Conservation (phyloP, 2,113 vertebrate species). For the Albula glossodonta region DNA sequence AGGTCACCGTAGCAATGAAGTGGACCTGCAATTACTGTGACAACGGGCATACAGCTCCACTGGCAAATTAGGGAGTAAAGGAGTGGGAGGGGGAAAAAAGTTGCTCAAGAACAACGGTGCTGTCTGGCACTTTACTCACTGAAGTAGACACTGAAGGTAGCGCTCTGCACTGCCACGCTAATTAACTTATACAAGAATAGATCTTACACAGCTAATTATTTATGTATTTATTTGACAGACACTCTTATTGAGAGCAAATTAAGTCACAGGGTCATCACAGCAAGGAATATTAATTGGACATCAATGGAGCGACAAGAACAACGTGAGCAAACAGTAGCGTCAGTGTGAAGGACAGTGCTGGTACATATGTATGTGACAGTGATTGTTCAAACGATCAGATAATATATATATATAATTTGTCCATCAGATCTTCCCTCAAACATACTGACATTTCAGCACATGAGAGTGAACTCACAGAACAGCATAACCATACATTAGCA, state of each 20-base stretch:
- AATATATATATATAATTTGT: neutral
- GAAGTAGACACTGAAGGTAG: neutral
- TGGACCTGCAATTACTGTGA: neutral
- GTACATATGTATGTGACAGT: neutral
- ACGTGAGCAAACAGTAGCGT: neutral
- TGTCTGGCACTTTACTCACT: neutral
- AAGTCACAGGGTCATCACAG: neutral
- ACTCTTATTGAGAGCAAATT: neutral
- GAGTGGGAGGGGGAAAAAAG: neutral
- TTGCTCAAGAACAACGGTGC: neutral
- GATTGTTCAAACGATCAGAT: neutral
- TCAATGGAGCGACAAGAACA: neutral
- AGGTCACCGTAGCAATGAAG: neutral
- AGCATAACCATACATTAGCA: neutral
- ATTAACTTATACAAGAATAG: neutral
- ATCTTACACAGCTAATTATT: neutral
- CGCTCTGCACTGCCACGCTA: neutral
- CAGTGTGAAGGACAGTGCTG: neutral
- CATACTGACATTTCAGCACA: neutral
- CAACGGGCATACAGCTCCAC: neutral
- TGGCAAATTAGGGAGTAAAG: neutral
- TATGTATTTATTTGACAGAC: neutral
- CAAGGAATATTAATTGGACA: neutral
- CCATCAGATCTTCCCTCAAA: neutral
- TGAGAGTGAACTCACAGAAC: neutral